phyloP scores from a whole-genome alignment of 64 coral and sea anemone species.

The Pocillopora verrucosa region DNA sequence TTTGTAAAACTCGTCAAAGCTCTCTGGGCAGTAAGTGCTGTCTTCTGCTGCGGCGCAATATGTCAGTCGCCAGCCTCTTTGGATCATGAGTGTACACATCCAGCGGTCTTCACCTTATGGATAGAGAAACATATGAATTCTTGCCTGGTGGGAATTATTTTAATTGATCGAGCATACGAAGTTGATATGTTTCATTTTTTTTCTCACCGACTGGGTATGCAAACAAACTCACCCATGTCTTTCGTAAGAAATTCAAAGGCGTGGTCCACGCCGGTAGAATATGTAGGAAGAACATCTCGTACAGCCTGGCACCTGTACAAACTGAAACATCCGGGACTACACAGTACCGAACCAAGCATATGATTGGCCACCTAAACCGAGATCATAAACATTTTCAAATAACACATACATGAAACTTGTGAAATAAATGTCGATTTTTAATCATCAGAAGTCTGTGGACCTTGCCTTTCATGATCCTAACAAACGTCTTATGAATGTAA shows the following conservation, averaged over 20 bases:
- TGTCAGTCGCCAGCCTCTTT: conserved; percentile 79
- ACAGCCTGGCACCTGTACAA: conserved; percentile 80
- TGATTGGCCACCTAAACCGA: conserved; percentile 81
- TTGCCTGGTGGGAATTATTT: not conserved
- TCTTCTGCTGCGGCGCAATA: conserved; percentile 97
- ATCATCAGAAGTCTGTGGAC: too few species aligned
- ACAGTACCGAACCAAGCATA: conserved; percentile 89
- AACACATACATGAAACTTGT: not conserved
- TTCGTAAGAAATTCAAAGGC: conserved; percentile 89
- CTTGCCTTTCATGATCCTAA: too few species aligned
- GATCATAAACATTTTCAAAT: not conserved
- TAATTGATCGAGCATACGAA: too few species aligned
- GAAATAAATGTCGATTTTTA: not conserved
- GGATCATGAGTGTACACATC: conserved; percentile 90
- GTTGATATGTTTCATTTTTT: not conserved
- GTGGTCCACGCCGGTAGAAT: conserved; percentile 64
- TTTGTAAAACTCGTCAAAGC: conserved; percentile 96
- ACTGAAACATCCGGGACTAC: conserved; percentile 94
- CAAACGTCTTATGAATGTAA: too few species aligned
- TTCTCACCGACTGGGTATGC: too few species aligned
- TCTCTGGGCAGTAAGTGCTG: conserved; percentile 83
- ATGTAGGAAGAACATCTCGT: conserved; percentile 67
- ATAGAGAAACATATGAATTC: too few species aligned
- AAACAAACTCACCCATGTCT: conserved; percentile 81
- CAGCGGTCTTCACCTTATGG: conserved; percentile 95